Percentiles rank a stretch among this genome's conserved stretches.
Evolutionary conservation across 2,797 vertebrate genomes (phyloP).

Genomic region (Thamnophis elegans): DNA sequence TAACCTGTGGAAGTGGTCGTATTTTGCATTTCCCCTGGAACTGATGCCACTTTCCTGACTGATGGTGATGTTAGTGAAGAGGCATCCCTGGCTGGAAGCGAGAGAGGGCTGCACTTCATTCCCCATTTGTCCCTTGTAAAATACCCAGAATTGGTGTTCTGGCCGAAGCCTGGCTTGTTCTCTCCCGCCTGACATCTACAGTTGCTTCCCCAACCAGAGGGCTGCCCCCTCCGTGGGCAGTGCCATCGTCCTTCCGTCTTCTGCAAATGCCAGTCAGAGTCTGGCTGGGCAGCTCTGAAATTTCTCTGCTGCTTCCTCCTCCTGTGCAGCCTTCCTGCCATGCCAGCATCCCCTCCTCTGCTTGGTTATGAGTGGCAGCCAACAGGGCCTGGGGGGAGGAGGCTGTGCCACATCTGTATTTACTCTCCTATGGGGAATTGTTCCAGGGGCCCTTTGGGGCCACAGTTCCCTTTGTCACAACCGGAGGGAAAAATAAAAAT

Average conservation of each 20-base stretch:
- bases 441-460: neutral
- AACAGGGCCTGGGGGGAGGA: accelerated
- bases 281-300: no score
- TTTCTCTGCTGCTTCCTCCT: neutral
- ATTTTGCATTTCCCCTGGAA: neutral
- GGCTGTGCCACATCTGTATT: neutral
- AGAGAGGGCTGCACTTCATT: neutral
- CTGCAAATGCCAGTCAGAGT: neutral
- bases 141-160: neutral
- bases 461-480: neutral
- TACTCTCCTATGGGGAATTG: neutral
- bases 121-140: neutral
- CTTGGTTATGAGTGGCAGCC: neutral
- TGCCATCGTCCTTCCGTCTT: no score
- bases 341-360: neutral
- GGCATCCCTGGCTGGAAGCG: no score
- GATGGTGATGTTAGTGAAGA: neutral
- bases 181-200: neutral
- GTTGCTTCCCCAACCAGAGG: neutral
- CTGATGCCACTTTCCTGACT: neutral
- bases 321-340: no score
- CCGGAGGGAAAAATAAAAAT: neutral
- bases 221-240: no score
- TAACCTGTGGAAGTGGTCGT: neutral
- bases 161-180: neutral